Percentiles rank a stretch among this genome's conserved stretches.
phyloP scores from a whole-genome alignment of 1,140 invertebrate genomes.

The Theocolax elegans region DNA sequence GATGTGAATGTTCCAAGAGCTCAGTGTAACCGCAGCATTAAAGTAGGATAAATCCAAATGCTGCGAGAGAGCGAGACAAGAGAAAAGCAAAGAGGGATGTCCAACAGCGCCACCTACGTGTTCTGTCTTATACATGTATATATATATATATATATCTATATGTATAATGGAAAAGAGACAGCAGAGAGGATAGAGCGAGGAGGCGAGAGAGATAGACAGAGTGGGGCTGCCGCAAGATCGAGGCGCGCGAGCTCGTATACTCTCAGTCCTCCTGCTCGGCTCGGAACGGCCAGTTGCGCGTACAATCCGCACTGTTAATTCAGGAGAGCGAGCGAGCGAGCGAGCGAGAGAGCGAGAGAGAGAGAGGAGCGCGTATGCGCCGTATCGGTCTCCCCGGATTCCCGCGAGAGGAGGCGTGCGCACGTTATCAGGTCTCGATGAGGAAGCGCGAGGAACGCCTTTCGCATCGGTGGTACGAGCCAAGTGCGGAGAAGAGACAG shows the following conservation, averaged over 20 bases:
- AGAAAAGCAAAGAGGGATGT: too few relatives aligned
- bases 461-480: too few relatives aligned
- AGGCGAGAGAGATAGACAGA: background rate
- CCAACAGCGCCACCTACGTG: background rate
- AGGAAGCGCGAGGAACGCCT: background rate
- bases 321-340: too few relatives aligned
- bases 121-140: background rate
- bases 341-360: too few relatives aligned
- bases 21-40: too few relatives aligned
- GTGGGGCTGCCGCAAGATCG: background rate
- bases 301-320: too few relatives aligned
- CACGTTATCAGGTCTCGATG: too few relatives aligned
- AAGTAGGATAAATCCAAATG: too few relatives aligned
- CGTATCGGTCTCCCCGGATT: too few relatives aligned
- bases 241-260: background rate
- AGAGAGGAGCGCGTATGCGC: background rate
- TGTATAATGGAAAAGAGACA: background rate
- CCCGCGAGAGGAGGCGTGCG: too few relatives aligned
- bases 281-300: constrained; percentile 1
- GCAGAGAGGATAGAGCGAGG: background rate
- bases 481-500: constrained; percentile 2
- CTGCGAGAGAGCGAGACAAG: too few relatives aligned
- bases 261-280: constrained; percentile 19
- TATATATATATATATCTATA: background rate
- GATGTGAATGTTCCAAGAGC: too few relatives aligned